These are phyloP conservation scores for Phocides pigmalion DNA, from an alignment of 1,140 invertebrate species.

Conservation along the genomic window DNA sequence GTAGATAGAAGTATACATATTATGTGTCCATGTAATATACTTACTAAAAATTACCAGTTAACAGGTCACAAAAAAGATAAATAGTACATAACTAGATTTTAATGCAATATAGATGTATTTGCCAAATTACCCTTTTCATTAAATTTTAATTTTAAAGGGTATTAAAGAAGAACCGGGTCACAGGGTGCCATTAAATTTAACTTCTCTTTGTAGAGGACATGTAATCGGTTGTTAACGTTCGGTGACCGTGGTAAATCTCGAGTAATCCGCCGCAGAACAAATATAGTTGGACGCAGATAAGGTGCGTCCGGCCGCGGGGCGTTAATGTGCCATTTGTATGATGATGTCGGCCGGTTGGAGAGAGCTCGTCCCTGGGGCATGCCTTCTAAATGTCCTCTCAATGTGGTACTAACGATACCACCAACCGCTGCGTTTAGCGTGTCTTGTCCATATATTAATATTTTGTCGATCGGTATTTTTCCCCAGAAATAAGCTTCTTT, in stretches of 20 bases:
- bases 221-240: constrained; percentile 71
- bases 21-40: too few relatives aligned
- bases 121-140: constrained; percentile 1
- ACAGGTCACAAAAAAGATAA: too few relatives aligned
- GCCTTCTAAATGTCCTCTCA: constrained; percentile 48
- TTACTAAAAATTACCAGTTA: too few relatives aligned
- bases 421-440: constrained; percentile 16
- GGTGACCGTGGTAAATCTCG: constrained; percentile 77
- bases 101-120: background rate
- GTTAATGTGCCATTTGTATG: constrained; percentile 82
- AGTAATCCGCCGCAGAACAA: constrained; percentile 76
- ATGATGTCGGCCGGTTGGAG: constrained; percentile 56
- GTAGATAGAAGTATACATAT: too few relatives aligned
- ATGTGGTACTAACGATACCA: constrained; percentile 42
- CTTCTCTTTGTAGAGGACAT: constrained; percentile 72
- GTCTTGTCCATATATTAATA: background rate
- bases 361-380: constrained; percentile 48
- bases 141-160: constrained; percentile 1
- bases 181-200: constrained; percentile 59
- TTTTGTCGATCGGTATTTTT: too few relatives aligned
- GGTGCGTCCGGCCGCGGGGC: constrained; percentile 69
- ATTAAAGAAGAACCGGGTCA: constrained; percentile 36
- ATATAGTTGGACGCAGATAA: constrained; percentile 81
- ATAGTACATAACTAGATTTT: too few relatives aligned
- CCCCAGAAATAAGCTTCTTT: too few relatives aligned